Conservation (phyloP, 2,888 invertebrate genomes). For the Mythimna ferrago region DNA sequence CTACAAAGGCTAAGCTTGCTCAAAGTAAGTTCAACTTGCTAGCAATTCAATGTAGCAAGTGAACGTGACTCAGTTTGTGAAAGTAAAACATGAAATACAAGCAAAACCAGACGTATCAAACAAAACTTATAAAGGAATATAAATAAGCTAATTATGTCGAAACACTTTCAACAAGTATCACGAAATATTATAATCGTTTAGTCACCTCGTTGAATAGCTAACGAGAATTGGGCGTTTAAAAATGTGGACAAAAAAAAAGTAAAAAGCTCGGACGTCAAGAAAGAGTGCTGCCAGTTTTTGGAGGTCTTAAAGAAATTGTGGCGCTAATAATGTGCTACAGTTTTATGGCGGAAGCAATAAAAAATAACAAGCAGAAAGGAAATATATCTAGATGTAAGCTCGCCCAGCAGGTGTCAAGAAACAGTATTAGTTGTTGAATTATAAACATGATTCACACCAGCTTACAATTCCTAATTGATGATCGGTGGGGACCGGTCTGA, state of each 20-base stretch:
- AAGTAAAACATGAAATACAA: slow-evolving; percentile 45
- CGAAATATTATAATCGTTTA: slow-evolving; percentile 57
- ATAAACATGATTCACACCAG: slow-evolving; percentile 61
- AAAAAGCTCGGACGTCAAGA: slow-evolving; percentile 25
- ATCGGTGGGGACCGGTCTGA: slow-evolving; percentile 54
- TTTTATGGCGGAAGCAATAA: slow-evolving; percentile 56
- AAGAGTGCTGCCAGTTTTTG: slow-evolving; percentile 31
- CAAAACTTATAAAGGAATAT: slow-evolving; percentile 37
- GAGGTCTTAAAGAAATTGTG: slow-evolving; percentile 44
- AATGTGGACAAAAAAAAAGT: slow-evolving; percentile 26
- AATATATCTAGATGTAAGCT: slow-evolving; percentile 31
- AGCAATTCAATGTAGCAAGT: slow-evolving; percentile 16
- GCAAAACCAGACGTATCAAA: slow-evolving; percentile 34
- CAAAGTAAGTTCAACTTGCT: neutral
- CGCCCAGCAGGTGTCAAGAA: slow-evolving; percentile 52
- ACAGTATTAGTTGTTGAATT: slow-evolving; percentile 56
- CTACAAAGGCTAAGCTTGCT: neutral
- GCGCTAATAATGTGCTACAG: slow-evolving; percentile 53
- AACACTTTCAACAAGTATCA: slow-evolving; percentile 46
- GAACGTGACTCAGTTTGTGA: slow-evolving; percentile 29
- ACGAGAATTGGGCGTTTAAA: slow-evolving; percentile 34
- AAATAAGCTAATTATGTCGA: slow-evolving; percentile 57
- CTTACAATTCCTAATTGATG: slow-evolving; percentile 65
- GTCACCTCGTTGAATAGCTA: slow-evolving; percentile 54
- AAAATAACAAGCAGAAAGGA: slow-evolving; percentile 60